Evolutionary conservation across 2,888 invertebrate genomes (phyloP).

Genomic region (Lymantria monacha): DNA sequence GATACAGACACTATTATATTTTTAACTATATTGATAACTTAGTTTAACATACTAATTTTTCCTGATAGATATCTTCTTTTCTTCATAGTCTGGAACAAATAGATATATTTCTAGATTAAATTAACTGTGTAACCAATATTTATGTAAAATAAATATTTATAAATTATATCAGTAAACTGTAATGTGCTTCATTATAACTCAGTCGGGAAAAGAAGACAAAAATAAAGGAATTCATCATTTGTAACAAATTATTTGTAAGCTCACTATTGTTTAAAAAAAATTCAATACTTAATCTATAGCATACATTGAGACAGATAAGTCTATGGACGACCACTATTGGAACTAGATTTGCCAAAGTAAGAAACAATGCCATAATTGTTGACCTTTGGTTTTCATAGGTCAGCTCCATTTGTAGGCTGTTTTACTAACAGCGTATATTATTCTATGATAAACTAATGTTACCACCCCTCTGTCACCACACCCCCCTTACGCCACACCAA

Average conservation of each 20-base stretch:
- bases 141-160: not conserved
- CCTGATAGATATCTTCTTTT: not conserved
- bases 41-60: not conserved
- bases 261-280: not conserved
- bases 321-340: too few species aligned
- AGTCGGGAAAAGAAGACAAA: constrained; percentile 80
- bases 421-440: too few species aligned
- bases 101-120: not conserved
- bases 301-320: too few species aligned
- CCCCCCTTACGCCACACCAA: too few species aligned
- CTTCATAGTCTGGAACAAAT: constrained; percentile 36
- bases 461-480: too few species aligned
- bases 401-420: too few species aligned
- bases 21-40: not conserved
- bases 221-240: constrained; percentile 35
- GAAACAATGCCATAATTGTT: too few species aligned
- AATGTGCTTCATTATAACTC: constrained; percentile 60
- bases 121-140: not conserved
- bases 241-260: not conserved
- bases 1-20: not conserved
- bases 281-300: not conserved
- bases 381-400: too few species aligned
- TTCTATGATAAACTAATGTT: too few species aligned
- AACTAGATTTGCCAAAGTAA: too few species aligned
- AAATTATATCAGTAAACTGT: constrained; percentile 11